Base-by-base conservation (phyloP, 2,888 invertebrate species). In the Epinotia nisella region DNA sequence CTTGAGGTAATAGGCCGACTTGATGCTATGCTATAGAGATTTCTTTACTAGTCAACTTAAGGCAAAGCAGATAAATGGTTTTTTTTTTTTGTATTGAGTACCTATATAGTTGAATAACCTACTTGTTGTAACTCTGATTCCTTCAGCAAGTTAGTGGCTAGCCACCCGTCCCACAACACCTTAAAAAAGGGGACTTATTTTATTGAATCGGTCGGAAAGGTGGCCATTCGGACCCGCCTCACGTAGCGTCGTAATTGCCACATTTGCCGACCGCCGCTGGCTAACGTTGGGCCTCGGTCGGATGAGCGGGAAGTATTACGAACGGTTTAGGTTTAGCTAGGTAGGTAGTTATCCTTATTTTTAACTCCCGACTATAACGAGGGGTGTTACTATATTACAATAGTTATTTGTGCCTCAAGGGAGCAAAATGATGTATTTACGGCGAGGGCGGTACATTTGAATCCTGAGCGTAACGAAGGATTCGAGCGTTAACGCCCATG, bases 241-340 rank as follows among this genome's bases (percentile, higher is more conserved):
- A 93, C 93, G 93, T 92, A 85, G 83, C 84, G 89, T 86, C 90
- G 92, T 93, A 93, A 93, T 93, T 93, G 93, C 89, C 87, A 85
- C 90, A 90, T 89, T 93, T 92, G 74, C 75, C 76, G 74, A 59
- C 68, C 75, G 74, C 70, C 56, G 66, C 29, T 69, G 69, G 49
- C 77, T 77, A 59, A 70, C 75, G 72, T 74, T 75, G 53, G 75
- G 59, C 29, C 66, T 41, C 64, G 69, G 45, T 70, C 24, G 66
- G 45, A 56, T 51, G 65, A 67, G 62, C 62, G 24, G 55, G 55
- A n/a, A 41, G 41, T 56, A 41, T 41, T n/a, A 66, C 41, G 53
- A 66, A 15, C 55, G 55, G n/a, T 41, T 65, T 41, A 21, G 35
- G 21, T 55, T 41, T 55, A 2, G 21, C 7, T 21, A 10, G 15